A percentile compares a stretch with the other conserved stretches of the same genome.
phyloP scores from a whole-genome alignment of 2,113 vertebrate genomes.

The Thunnus thynnus region DNA sequence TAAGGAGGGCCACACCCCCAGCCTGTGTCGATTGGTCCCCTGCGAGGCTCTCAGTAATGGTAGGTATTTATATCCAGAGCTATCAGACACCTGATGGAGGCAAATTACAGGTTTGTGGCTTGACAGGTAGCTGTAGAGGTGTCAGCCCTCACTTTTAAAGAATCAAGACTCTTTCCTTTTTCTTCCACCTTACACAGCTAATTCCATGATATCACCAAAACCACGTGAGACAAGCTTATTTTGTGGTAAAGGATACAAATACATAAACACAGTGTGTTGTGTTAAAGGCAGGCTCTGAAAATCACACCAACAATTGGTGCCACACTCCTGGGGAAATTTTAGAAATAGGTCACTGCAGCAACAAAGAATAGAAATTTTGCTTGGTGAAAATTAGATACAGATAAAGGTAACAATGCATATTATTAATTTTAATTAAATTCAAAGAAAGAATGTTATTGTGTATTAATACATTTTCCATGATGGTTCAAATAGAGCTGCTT shows the following conservation, averaged over 20 bases:
- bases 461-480: not conserved
- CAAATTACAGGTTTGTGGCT: conserved; percentile 65
- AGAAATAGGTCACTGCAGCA: not conserved
- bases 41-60: conserved; percentile 58
- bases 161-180: conserved; percentile 52
- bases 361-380: not conserved
- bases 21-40: conserved; percentile 30
- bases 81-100: conserved; percentile 73
- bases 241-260: not conserved
- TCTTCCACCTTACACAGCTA: conserved; percentile 43
- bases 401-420: not conserved
- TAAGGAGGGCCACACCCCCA: not conserved
- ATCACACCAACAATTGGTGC: not conserved
- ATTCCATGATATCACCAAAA: conserved; percentile 47
- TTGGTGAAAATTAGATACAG: not conserved
- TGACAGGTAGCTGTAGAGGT: conserved; percentile 47
- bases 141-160: conserved; percentile 58
- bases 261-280: conserved; percentile 3
- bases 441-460: not conserved
- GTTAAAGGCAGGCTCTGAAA: conserved; percentile 4
- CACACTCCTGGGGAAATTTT: not conserved
- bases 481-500: not conserved
- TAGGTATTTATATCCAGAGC: conserved; percentile 71
- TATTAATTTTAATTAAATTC: not conserved
- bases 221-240: conserved; percentile 8